Evolutionary conservation across 2,797 vertebrate genomes (phyloP), one percentile per base, ranked within the genome.

Genomic region (Pantherophis vulpinus): DNA sequence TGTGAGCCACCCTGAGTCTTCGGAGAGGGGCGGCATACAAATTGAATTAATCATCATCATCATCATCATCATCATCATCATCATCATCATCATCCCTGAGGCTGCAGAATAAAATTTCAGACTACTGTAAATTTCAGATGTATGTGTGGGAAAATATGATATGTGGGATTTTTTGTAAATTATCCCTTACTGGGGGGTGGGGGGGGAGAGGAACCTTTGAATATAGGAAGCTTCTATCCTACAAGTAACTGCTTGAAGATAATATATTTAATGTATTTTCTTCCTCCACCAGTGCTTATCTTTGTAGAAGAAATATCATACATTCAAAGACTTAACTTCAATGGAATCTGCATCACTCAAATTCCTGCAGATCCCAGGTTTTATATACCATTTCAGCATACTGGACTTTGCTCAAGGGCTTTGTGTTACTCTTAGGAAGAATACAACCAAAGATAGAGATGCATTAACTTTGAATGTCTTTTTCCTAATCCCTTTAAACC

Each of bases 401-500:
- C 25, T 86, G 87, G 90, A 91, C 93, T 91, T 93, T 93, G 93
- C 51, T 89, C 93, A 91, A 32, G 63, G 87, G 56, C 51, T 86
- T 91, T 93, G 60, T 90, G 83, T 91, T 91, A 61, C 58, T 47
- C 87, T 61, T 66, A 89, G 93, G 87, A 93, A 86, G 58, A 91
- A 89, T 51, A 25, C 59, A 91, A 63, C 59, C 87, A 56, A 86
- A 93, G 93, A 93, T 89, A 93, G 90, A 70, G 90, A 93, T 47
- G 93, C 59, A 91, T 93, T 93, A 93, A 91, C 93, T 89, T 32
- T 63, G 32, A 58, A 74, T 91, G 58, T 89, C 87, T 91, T 93
- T 89, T n/a, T n/a, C 59, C 87, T 93, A 93, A 93, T 93, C 93
- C 90, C n/a, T 93, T 93, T 89, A 93, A 91, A 89, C 87, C 93